phyloP scores from a whole-genome alignment of 2,888 invertebrate species.

The Timema podura region DNA sequence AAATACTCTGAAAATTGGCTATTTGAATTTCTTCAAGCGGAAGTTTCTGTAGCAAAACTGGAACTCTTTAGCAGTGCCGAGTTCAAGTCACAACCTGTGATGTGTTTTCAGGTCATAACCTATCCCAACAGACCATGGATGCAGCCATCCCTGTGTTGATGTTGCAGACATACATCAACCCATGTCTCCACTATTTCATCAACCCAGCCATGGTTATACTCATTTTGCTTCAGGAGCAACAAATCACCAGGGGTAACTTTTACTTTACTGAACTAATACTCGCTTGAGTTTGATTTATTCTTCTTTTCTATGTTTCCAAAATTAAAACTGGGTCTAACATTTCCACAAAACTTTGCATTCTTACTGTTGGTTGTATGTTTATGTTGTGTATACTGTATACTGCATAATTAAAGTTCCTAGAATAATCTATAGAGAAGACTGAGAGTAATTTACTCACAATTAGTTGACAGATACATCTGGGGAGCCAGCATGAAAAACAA shows the following conservation, averaged over 20 bases:
- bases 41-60: too few relatives aligned
- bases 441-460: too few relatives aligned
- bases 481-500: too few relatives aligned
- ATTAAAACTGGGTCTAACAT: neutral
- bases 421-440: too few relatives aligned
- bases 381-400: too few relatives aligned
- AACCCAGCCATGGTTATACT: conserved; percentile 58
- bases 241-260: conserved; percentile 3
- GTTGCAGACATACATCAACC: conserved; percentile 72
- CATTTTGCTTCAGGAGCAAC: conserved; percentile 40
- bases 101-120: conserved; percentile 51
- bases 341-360: neutral
- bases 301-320: neutral
- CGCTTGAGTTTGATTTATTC: neutral
- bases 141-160: conserved; percentile 66
- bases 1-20: too few relatives aligned
- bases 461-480: too few relatives aligned
- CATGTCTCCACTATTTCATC: conserved; percentile 64
- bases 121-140: conserved; percentile 63
- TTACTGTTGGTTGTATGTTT: neutral
- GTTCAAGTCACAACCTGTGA: neutral
- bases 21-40: too few relatives aligned
- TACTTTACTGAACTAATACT: neutral
- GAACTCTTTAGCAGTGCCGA: too few relatives aligned
- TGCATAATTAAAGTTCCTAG: too few relatives aligned